Base-by-base conservation (phyloP, 2,888 invertebrate genomes). In the Thymelicus lineola region DNA sequence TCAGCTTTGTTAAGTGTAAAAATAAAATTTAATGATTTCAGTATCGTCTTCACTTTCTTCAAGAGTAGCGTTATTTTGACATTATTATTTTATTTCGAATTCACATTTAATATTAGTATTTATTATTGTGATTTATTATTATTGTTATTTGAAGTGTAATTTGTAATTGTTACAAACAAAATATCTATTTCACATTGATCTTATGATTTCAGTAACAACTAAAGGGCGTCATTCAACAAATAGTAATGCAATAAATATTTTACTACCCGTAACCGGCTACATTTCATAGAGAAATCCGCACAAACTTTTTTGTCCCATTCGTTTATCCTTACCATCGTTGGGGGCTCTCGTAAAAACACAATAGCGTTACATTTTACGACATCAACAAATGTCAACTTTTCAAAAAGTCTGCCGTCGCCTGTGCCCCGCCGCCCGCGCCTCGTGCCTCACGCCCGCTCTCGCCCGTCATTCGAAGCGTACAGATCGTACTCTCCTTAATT, bases 351-450 rank as follows among this genome's bases (percentile, higher is more conserved):
- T 91, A 91, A 91, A 84, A 90, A 88, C 86, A 88, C 86, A 91
- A 91, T 84, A 85, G 84, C 86, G 87, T 91, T 90, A 91, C 88
- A 88, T 89, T 91, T 91, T 92, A 91, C 86, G 89, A 88, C 85
- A 83, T 83, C 82, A 87, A 87, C 90, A 88, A 91, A 90, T 90
- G 90, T 89, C 87, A 90, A 90, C 84, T 89, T 90, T 87, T 83
- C 83, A 85, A 87, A 89, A 83, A 85, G 81, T 80, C 79, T 79
- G 81, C 82, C 75, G 60, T 77, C 79, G 76, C 79, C 76, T 75
- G 60, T 71, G 75, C 75, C 74, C 67, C 76, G 72, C 74, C 73
- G 75, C 75, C 71, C 58, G 50, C 67, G 48, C 59, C 60, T 15
- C 17, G 20, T 55, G 28, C 20, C 45, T 48, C 71, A 46, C 78